These are phyloP conservation scores for Epistrophe grossulariae DNA, from an alignment of 2,888 invertebrate species.

Conservation along the genomic window DNA sequence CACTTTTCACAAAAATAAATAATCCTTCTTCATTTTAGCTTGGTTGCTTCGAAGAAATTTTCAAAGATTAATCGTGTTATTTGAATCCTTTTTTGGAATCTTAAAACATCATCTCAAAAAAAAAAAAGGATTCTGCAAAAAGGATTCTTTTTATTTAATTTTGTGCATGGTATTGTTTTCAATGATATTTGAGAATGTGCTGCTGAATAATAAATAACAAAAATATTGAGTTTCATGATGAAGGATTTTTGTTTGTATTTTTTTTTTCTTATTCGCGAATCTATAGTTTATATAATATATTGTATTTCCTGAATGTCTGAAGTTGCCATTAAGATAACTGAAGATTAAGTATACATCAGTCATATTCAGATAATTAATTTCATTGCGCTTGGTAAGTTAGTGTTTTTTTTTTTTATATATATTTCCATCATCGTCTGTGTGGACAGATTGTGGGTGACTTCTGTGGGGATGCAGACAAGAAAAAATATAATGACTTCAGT, in stretches of 20 bases:
- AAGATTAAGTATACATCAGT: slow-evolving; percentile 57
- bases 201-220: slow-evolving; percentile 28
- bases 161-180: slow-evolving; percentile 25
- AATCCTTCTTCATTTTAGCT: slow-evolving; percentile 56
- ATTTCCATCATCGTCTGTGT: background rate
- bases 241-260: background rate
- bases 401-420: background rate
- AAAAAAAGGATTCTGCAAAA: slow-evolving; percentile 12
- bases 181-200: slow-evolving; percentile 44
- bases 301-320: slow-evolving; percentile 36
- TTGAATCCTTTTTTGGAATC: slow-evolving; percentile 70
- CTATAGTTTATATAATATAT: background rate
- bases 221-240: slow-evolving; percentile 51
- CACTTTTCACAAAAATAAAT: slow-evolving; percentile 24
- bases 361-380: slow-evolving; percentile 68
- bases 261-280: background rate
- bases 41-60: slow-evolving; percentile 49
- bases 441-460: slow-evolving; percentile 32
- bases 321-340: slow-evolving; percentile 42
- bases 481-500: slow-evolving; percentile 39
- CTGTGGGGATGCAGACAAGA: slow-evolving; percentile 3
- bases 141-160: background rate
- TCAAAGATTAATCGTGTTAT: slow-evolving; percentile 72
- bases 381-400: slow-evolving; percentile 49
- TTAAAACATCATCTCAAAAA: slow-evolving; percentile 30